Base-by-base conservation (phyloP, 2,888 invertebrate genomes). In the Oscheius sp. region DNA sequence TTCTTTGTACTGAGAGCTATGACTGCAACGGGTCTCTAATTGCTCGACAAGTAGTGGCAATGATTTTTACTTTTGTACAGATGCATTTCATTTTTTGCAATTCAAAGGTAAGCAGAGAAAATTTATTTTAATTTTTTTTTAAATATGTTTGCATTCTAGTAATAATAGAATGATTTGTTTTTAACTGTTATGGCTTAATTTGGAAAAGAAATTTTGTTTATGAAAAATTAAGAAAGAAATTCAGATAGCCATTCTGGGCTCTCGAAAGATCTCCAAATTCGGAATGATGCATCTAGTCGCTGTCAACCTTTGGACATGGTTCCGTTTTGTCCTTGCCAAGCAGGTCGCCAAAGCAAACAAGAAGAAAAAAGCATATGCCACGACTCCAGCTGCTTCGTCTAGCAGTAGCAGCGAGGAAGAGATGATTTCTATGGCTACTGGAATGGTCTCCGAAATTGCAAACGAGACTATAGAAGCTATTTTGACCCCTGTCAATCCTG, bases 41-140 rank as follows among this genome's bases (percentile, higher is more conserved):
- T 12, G 61, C 75, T 26, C 80, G 86, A 65, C 86, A 83, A 80
- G 67, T 76, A 24, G 70, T 83, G 24, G 82, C 81, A 1, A 78
- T 77, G 8, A 28, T 82, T n/a, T 86, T 85, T 73, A 82, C 83
- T 30, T 85, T 85, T 71, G 69, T 85, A 28, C 85, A 85, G 67
- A 84, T 86, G 82, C 85, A 86, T 64, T 85, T 85, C 70, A 80
- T 85, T 36, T 85, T 86, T 68, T 82, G 83, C 45, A 85, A 85
- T 56, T 84, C 85, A 12, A 86, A 83, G 74, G 85, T 85, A 4
- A 33, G n/a, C n/a, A n/a, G n/a, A n/a, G n/a, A n/a, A n/a, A n/a
- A n/a, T n/a, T n/a, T n/a, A n/a, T n/a, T n/a, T n/a, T n/a, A n/a
- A n/a, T n/a, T n/a, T n/a, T n/a, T n/a, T n/a, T n/a, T n/a, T n/a